Conservation (phyloP, 2,888 invertebrate species). For the Zootermopsis nevadensis region DNA sequence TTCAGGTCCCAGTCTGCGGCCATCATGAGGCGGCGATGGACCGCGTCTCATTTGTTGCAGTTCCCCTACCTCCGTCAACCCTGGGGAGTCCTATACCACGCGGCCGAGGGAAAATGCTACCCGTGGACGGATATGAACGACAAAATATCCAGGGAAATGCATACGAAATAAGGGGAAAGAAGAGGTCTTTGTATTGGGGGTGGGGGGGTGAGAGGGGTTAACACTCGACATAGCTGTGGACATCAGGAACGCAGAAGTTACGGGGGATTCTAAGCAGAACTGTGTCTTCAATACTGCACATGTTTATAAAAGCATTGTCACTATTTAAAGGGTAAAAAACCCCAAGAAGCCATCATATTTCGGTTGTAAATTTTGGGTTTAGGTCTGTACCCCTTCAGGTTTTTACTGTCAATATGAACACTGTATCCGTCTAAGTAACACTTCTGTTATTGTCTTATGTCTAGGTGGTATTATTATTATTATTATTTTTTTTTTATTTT, state of each 20-base stretch:
- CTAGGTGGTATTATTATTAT: too few species aligned
- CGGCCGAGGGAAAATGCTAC: not conserved
- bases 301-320: too few species aligned
- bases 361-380: too few species aligned
- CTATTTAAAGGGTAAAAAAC: too few species aligned
- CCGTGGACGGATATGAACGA: constrained; percentile 37
- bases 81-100: constrained; percentile 40
- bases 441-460: too few species aligned
- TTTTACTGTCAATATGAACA: too few species aligned
- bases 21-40: constrained; percentile 29
- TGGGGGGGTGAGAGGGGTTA: not conserved
- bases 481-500: too few species aligned
- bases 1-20: constrained; percentile 37
- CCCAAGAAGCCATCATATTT: too few species aligned
- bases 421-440: too few species aligned
- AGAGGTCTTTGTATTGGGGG: not conserved
- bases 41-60: constrained; percentile 40
- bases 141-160: constrained; percentile 43
- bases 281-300: not conserved
- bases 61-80: not conserved
- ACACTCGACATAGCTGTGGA: not conserved
- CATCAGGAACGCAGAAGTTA: not conserved
- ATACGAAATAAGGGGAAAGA: constrained; percentile 36
- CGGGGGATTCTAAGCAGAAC: not conserved
- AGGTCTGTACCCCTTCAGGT: too few species aligned